Percentiles rank a stretch among this genome's conserved stretches.
These are phyloP conservation scores for Halcyon badia DNA, from an alignment of 2,797 vertebrate genomes.

Conservation along the genomic window DNA sequence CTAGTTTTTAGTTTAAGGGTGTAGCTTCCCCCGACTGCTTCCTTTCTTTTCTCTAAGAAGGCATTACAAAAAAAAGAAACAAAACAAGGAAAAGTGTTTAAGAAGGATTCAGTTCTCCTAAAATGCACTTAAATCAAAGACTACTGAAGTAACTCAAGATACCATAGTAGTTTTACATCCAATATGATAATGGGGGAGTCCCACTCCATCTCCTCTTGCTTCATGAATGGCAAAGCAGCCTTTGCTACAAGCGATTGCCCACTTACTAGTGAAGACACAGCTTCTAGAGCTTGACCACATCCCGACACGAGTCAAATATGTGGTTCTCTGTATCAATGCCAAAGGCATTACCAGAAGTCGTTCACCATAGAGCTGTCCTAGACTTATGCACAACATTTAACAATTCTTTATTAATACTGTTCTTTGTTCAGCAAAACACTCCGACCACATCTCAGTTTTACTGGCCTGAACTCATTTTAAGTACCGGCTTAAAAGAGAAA, in stretches of 20 bases:
- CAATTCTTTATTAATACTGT: neutral
- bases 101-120: neutral
- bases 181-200: neutral
- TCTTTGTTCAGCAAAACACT: neutral
- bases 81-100: neutral
- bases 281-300: neutral
- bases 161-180: neutral
- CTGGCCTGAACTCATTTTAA: neutral
- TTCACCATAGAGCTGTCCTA: neutral
- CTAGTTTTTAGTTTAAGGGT: constrained; percentile 34
- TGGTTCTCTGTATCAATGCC: neutral
- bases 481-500: neutral
- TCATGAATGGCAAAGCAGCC: neutral
- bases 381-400: neutral
- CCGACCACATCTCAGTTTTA: neutral
- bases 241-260: neutral
- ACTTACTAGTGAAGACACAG: neutral
- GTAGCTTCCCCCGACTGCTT: constrained; percentile 52
- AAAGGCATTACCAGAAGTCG: neutral
- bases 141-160: neutral
- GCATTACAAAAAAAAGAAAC: neutral
- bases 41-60: constrained; percentile 27
- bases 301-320: neutral
- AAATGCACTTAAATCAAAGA: neutral
- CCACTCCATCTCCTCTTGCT: neutral